Evolutionary conservation across 2,113 vertebrate species (phyloP), one percentile per base, ranked within the genome.

Genomic region (Peromyscus maniculatus): DNA sequence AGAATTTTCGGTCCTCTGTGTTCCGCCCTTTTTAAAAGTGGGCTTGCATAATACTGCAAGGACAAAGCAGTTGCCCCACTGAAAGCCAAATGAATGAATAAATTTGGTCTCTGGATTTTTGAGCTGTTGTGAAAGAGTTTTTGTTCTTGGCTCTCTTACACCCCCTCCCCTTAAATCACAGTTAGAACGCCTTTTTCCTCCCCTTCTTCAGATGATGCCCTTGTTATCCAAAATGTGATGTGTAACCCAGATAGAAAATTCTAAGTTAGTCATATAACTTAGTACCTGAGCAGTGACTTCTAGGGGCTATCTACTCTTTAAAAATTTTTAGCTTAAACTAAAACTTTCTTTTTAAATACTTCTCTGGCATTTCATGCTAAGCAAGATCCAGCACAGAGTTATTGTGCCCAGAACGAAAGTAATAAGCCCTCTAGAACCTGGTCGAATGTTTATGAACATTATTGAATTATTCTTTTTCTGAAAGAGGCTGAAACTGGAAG

Each of bases 81-180:
- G 98, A 98, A 98, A 98, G 97, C 97, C 93, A 98, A 97, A 97
- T 95, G 97, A 98, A 98, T 98, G 98, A 98, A 98, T 98, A 98
- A 97, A 98, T 98, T 98, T 98, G 91, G 97, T 95, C 95, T 0
- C 0, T 66, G 96, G 96, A 43, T 7, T 98, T 98, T 96, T 97
- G 93, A 98, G 97, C 96, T 98, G 91, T 97, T 97, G 97, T 98
- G 97, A 98, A 98, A 97, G 96, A 94, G 49, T 52, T 97, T 97
- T 98, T 98, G 97, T 98, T 98, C 95, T 96, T 97, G 72, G 78
- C 31, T 78, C 94, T 97, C 97, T 98, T 97, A 64, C 59, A 74
- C 46, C 24, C 24, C 39, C 36, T 33, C 84, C 52, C 26, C 77
- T 82, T 75, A 82, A 95, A 98, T 96, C 97, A 95, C 96, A 87